phyloP scores from a whole-genome alignment of 2,888 invertebrate genomes.

The Stenoptilia bipunctidactyla region DNA sequence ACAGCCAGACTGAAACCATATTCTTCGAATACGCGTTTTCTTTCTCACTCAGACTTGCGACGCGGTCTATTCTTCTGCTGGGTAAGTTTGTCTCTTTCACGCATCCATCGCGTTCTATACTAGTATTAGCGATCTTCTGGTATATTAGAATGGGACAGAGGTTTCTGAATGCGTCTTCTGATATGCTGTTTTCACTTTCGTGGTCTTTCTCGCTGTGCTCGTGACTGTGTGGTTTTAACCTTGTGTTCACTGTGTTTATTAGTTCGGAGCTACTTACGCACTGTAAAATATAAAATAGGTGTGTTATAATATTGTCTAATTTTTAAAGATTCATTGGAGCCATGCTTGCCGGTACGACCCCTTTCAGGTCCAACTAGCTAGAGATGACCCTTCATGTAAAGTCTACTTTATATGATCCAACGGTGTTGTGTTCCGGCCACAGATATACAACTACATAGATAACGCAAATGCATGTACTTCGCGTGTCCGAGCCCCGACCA shows the following conservation, averaged over 20 bases:
- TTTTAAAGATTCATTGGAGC: too few species aligned
- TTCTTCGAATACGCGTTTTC: slow-evolving; percentile 24
- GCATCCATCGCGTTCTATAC: slow-evolving; percentile 68
- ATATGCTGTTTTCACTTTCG: slow-evolving; percentile 27
- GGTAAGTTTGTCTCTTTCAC: slow-evolving; percentile 42
- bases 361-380: too few species aligned
- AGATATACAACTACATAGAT: too few species aligned
- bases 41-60: slow-evolving; percentile 21
- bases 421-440: too few species aligned
- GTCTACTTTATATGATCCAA: too few species aligned
- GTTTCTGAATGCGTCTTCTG: slow-evolving; percentile 49
- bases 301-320: too few species aligned
- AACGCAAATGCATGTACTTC: too few species aligned
- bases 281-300: slow-evolving; percentile 30
- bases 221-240: slow-evolving; percentile 38
- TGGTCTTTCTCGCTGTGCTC: slow-evolving; percentile 25
- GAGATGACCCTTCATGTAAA: too few species aligned
- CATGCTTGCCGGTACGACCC: too few species aligned
- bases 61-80: slow-evolving; percentile 18
- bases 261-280: slow-evolving; percentile 60
- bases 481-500: too few species aligned
- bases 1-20: slow-evolving; percentile 81
- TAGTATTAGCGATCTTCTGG: slow-evolving; percentile 71
- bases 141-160: slow-evolving; percentile 79
- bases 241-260: slow-evolving; percentile 47